Evolutionary conservation across 2,113 vertebrate genomes (phyloP), one percentile per base, ranked within the genome.

Genomic region (Martes martes): DNA sequence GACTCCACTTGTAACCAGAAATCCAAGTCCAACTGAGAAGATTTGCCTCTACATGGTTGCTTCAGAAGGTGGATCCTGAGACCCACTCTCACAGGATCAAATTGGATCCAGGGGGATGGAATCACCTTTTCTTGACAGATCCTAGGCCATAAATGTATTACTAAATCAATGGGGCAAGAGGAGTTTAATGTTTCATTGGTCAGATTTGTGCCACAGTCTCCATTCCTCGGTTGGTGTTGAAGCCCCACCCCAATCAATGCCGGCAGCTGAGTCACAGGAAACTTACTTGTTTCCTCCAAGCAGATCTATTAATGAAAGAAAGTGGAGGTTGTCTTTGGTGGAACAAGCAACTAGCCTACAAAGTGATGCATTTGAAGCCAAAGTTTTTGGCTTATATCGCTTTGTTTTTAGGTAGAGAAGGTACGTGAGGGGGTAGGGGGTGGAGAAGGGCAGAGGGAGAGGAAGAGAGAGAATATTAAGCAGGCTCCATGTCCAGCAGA

Each of bases 71-170:
- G 59, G 23, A 33, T n/a, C 45, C 61, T 19, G 16, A 13, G 79
- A 11, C 42, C 65, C 18, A 59, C 24, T 45, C 4, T 76, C 15
- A 9, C 0, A 1, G 59, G 39, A 36, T 11, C 26, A 9, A 16
- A 36, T 11, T 36, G 85, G 36, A 50, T 4, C 9, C 10, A 7
- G 6, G 13, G 18, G 0, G 3, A 2, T 0, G 24, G 18, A 33
- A 83, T 10, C 8, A 14, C 33, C 6, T 0, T 18, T 6, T 67
- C n/a, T 14, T 23, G 47, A 36, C 19, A n/a, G 6, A 8, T 2
- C 11, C 24, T 2, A 10, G 18, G 47, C 36, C 9, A 23, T 7
- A 52, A 19, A 11, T 52, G 52, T 21, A n/a, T 18, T 4, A 4
- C 24, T 16, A 52, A 52, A 13, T 45, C 7, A 19, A 1, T 3